Conservation (phyloP, 1,140 invertebrate genomes). For the Plectrocnemia conspersa region DNA sequence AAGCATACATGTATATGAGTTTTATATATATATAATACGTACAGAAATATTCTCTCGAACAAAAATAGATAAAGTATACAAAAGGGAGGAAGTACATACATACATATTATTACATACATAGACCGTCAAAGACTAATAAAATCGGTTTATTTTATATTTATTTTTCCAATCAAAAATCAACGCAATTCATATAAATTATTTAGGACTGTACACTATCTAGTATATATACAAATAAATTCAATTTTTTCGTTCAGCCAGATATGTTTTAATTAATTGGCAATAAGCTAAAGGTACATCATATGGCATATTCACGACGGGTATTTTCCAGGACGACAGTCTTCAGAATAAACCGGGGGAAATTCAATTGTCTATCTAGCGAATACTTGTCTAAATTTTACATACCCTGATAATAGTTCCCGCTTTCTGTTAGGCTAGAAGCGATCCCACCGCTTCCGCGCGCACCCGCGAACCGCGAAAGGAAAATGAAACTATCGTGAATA, state of each 20-base stretch:
- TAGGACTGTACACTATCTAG: conserved; percentile 55
- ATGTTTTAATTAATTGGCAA: conserved; percentile 37
- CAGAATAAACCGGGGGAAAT: conserved; percentile 28
- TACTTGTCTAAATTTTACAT: conserved; percentile 35
- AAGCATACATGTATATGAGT: conserved; percentile 30
- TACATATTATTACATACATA: too few relatives aligned
- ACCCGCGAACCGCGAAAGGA: conserved; percentile 9
- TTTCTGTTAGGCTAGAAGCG: conserved; percentile 13
- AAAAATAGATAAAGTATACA: conserved; percentile 29
- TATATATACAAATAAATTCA: conserved; percentile 49
- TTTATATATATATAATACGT: too few relatives aligned
- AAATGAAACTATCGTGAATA: conserved; percentile 15
- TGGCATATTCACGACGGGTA: conserved; percentile 27
- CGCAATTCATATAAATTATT: conserved; percentile 54
- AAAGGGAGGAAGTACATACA: too few relatives aligned
- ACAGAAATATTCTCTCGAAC: conserved; percentile 33
- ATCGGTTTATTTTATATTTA: conserved; percentile 21
- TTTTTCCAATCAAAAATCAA: conserved; percentile 47
- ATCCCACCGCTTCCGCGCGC: conserved; percentile 12
- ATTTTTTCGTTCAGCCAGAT: conserved; percentile 36
- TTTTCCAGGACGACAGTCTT: conserved; percentile 14
- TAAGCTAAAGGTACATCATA: conserved; percentile 36
- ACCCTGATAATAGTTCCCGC: conserved; percentile 35
- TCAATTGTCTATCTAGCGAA: conserved; percentile 37
- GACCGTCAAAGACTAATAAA: conserved; percentile 29